These are phyloP conservation scores for Corella eumyota DNA, from an alignment of 23 tunicate species.

Conservation along the genomic window DNA sequence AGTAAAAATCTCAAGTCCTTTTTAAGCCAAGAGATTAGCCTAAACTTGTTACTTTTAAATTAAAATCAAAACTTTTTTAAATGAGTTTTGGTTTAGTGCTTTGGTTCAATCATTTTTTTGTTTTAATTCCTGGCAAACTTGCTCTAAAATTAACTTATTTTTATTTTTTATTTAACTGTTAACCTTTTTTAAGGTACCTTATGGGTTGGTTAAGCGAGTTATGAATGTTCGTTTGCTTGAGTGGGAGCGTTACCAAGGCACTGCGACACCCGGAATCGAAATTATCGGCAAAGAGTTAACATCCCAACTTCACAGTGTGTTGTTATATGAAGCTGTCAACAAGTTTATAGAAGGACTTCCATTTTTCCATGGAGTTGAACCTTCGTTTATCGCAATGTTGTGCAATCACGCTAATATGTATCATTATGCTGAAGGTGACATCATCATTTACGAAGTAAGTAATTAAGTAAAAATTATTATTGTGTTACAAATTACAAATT, in stretches of 20 bases:
- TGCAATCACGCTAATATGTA: constrained; percentile 52
- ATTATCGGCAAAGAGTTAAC: constrained; percentile 65
- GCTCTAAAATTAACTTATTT: not conserved
- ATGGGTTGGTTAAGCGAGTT: constrained; percentile 38
- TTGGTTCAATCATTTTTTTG: too few relatives aligned
- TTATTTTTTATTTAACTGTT: too few relatives aligned
- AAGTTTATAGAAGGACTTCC: constrained; percentile 59
- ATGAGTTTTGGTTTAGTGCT: too few relatives aligned
- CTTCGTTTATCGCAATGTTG: constrained; percentile 55
- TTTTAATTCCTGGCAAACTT: not conserved
- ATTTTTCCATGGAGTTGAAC: constrained; percentile 44
- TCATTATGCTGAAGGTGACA: constrained; percentile 62
- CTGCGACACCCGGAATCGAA: constrained; percentile 64
- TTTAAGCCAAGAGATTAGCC: too few relatives aligned
- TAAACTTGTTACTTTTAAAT: too few relatives aligned
- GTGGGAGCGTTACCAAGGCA: constrained; percentile 64
- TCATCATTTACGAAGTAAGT: constrained; percentile 75
- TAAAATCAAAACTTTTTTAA: too few relatives aligned
- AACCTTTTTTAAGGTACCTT: constrained; percentile 44
- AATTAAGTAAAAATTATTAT: not conserved
- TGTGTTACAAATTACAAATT: not conserved
- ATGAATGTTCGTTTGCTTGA: constrained; percentile 56
- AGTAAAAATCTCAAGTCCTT: too few relatives aligned
- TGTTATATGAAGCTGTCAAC: constrained; percentile 69
- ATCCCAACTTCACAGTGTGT: constrained; percentile 33